Evolutionary conservation across 2,888 invertebrate genomes (phyloP).

Genomic region (Mythimna pallens): DNA sequence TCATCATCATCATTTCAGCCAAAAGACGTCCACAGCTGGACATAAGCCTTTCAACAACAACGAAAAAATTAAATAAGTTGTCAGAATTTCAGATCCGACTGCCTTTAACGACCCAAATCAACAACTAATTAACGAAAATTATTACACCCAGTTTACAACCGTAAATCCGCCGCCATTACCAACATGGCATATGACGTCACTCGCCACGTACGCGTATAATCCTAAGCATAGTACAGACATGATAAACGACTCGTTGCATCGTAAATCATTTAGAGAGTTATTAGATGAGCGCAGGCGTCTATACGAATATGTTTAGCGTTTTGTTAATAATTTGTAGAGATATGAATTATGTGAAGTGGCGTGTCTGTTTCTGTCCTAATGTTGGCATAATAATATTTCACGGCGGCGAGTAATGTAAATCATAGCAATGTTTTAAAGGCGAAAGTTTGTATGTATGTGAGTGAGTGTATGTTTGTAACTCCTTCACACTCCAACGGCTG

Average conservation of each 20-base stretch:
- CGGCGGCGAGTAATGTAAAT: neutral
- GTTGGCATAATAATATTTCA: conserved; percentile 29
- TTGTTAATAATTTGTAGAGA: conserved; percentile 30
- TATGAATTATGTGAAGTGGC: conserved; percentile 32
- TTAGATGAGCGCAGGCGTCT: conserved; percentile 36
- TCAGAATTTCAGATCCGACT: neutral
- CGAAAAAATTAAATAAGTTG: neutral
- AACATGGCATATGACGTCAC: conserved; percentile 41
- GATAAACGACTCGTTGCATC: conserved; percentile 43
- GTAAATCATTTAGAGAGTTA: conserved; percentile 54
- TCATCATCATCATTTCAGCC: no score
- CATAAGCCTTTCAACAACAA: no score
- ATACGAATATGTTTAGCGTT: conserved; percentile 40
- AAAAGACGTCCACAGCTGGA: no score
- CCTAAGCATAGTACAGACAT: conserved; percentile 14
- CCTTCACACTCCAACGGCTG: no score
- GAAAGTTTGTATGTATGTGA: no score
- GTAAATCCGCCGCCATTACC: conserved; percentile 5
- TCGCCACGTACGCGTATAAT: conserved; percentile 6
- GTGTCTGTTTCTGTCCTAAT: conserved; percentile 40
- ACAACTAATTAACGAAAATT: conserved; percentile 26
- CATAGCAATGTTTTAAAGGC: neutral
- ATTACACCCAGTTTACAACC: conserved; percentile 7
- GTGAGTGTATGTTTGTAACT: no score
- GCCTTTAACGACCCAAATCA: conserved; percentile 3